Evolutionary conservation across 2,113 vertebrate genomes (phyloP).

Genomic region (Anser brachyrhynchus): DNA sequence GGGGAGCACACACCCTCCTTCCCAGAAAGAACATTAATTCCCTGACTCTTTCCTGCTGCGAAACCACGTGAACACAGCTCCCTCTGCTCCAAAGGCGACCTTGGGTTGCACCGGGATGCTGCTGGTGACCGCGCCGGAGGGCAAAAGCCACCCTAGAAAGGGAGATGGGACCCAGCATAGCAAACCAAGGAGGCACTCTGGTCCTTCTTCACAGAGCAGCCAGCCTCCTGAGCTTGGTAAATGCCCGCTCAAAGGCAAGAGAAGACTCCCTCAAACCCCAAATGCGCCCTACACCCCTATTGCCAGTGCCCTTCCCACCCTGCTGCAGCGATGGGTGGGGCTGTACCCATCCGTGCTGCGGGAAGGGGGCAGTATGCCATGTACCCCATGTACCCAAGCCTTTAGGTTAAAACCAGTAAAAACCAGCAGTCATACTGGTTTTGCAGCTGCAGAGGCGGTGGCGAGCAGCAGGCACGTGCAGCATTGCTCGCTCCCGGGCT

Average conservation of each 20-base stretch:
- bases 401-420: background rate
- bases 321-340: background rate
- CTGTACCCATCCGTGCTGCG: accelerated
- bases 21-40: background rate
- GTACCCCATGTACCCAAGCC: accelerated
- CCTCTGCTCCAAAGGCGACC: background rate
- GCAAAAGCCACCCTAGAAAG: background rate
- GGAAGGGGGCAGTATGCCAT: background rate
- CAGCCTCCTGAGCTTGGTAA: background rate
- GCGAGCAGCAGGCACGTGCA: accelerated
- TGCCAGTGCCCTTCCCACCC: background rate
- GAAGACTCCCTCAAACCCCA: background rate
- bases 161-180: background rate
- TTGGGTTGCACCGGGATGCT: background rate
- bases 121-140: background rate
- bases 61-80: background rate
- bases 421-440: background rate
- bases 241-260: background rate
- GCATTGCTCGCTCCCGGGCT: background rate
- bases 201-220: background rate
- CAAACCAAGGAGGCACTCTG: background rate
- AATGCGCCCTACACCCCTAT: accelerated
- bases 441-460: background rate
- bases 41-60: background rate
- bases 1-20: background rate